Evolutionary conservation across 1,140 invertebrate species (phyloP).

Genomic region (Diorhabda elongata): DNA sequence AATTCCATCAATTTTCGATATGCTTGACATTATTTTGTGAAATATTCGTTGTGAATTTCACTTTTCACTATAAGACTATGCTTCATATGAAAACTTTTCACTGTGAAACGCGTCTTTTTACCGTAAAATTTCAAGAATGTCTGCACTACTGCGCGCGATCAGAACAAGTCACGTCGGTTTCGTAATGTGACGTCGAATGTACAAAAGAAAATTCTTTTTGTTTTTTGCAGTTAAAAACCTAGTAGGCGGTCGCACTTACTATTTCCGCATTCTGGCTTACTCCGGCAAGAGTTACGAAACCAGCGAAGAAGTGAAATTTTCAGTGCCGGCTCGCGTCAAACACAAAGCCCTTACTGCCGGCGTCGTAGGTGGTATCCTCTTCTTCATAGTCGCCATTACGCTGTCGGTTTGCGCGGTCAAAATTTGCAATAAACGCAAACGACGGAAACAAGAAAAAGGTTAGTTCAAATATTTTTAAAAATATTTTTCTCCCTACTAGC

Average conservation of each 20-base stretch:
- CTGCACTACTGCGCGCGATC: no score
- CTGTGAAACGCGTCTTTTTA: no score
- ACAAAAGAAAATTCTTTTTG: no score
- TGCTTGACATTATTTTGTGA: no score
- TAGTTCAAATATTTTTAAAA: conserved; percentile 27
- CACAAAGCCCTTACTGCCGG: conserved; percentile 91
- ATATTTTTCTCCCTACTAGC: no score
- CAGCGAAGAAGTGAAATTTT: conserved; percentile 81
- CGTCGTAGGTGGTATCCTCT: conserved; percentile 89
- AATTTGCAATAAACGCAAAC: conserved; percentile 93
- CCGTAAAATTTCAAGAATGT: no score
- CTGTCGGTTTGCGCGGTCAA: conserved; percentile 93
- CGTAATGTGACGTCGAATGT: no score
- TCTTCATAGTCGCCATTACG: conserved; percentile 95
- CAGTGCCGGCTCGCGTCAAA: conserved; percentile 81
- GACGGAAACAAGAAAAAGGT: conserved; percentile 97
- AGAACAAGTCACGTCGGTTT: no score
- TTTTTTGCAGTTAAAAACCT: conserved; percentile 77
- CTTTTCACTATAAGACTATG: no score
- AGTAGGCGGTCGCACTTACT: conserved; percentile 82
- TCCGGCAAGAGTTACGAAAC: conserved; percentile 76
- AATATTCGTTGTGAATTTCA: no score
- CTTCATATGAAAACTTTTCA: no score
- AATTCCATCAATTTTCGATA: no score
- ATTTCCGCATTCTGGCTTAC: conserved; percentile 84